A percentile compares a stretch with the other conserved stretches of the same genome.
phyloP scores from a whole-genome alignment of 2,888 invertebrate species.

The Perizoma affinitatum region DNA sequence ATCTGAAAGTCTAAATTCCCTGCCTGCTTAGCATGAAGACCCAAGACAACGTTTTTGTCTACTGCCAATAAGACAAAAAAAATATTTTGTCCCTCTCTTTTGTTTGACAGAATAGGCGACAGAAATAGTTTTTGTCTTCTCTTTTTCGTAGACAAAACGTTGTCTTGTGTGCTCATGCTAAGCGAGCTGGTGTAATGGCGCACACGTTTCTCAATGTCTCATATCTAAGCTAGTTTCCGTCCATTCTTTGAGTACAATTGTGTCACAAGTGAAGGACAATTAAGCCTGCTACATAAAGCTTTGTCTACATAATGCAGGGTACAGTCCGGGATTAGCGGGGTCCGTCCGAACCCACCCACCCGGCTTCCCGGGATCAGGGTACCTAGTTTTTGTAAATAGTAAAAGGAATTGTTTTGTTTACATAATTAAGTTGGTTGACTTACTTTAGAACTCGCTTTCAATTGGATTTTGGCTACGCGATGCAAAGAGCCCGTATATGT shows the following conservation, averaged over 20 bases:
- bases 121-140: no score
- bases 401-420: slow-evolving; percentile 5
- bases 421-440: background rate
- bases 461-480: background rate
- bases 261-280: slow-evolving; percentile 39
- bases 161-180: no score
- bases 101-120: no score
- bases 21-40: no score
- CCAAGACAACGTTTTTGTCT: no score
- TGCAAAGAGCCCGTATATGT: no score
- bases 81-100: no score
- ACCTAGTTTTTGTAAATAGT: slow-evolving; percentile 25
- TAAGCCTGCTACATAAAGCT: slow-evolving; percentile 37
- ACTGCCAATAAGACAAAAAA: no score
- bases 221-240: slow-evolving; percentile 14
- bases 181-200: background rate
- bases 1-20: no score
- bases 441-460: background rate
- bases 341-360: slow-evolving; percentile 19
- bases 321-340: slow-evolving; percentile 32
- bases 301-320: slow-evolving; percentile 39
- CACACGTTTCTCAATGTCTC: background rate
- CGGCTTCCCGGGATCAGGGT: slow-evolving; percentile 32
- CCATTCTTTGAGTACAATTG: slow-evolving; percentile 39
- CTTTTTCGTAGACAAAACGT: no score